phyloP scores from a whole-genome alignment of 2,888 invertebrate species.

The Dioctria rufipes region DNA sequence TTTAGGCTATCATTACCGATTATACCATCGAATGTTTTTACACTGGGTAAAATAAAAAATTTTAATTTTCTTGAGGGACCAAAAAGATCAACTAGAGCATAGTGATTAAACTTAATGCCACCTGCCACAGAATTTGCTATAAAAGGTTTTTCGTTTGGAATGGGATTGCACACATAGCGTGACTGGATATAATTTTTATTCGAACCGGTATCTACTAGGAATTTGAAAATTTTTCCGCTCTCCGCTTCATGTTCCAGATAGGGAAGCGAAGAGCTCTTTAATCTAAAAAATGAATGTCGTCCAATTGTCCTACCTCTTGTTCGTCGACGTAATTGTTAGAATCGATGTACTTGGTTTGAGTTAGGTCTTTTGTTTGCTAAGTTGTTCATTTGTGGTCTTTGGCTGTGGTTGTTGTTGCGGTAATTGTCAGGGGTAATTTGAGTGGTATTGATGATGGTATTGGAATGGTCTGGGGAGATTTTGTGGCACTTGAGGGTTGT shows the following conservation, averaged over 20 bases:
- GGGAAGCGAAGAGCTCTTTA: slow-evolving; percentile 9
- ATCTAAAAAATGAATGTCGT: slow-evolving; percentile 2
- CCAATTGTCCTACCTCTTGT: background rate
- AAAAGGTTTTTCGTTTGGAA: slow-evolving; percentile 10
- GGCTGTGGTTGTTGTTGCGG: background rate
- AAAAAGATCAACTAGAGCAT: background rate
- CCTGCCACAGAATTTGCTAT: slow-evolving; percentile 19
- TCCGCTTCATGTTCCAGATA: background rate
- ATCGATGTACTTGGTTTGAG: no score
- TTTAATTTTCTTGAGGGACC: background rate
- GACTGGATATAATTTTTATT: background rate
- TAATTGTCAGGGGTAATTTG: background rate
- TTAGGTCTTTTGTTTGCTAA: background rate
- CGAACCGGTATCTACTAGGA: slow-evolving; percentile 40
- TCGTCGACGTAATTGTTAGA: no score
- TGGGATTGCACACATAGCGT: background rate
- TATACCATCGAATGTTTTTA: background rate
- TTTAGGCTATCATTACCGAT: background rate
- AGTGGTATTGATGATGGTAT: background rate
- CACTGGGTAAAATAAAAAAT: background rate
- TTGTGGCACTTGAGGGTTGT: slow-evolving; percentile 3
- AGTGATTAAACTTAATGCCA: background rate
- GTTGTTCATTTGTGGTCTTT: slow-evolving; percentile 3
- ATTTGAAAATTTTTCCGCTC: slow-evolving; percentile 47
- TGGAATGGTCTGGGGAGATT: background rate